A percentile compares a stretch with the other conserved stretches of the same genome.
phyloP scores from a whole-genome alignment of 1,140 invertebrate species.

The Bombyx mori region ASM3026992v2 NC_085115.1:16723001-16723500 shows the following conservation, averaged over 20 bases:
- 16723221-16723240: too few species aligned
- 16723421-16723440: too few species aligned
- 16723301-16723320: not conserved
- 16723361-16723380: too few species aligned
- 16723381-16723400: too few species aligned
- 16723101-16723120: conserved; percentile 15
- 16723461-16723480: not conserved
- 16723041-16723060: too few species aligned
- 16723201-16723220: not conserved
- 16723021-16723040: too few species aligned
- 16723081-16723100: not conserved
- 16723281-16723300: not conserved
- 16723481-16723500: not conserved
- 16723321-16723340: not conserved
- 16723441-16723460: not conserved
- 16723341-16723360: not conserved
- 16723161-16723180: not conserved
- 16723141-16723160: not conserved
- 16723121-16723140: conserved; percentile 22
- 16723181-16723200: not conserved
- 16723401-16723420: too few species aligned
- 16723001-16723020: too few species aligned
- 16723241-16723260: not conserved
- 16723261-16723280: not conserved
- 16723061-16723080: conserved; percentile 9